phyloP scores from a whole-genome alignment of 2,888 invertebrate genomes.

The Altica lythri region DNA sequence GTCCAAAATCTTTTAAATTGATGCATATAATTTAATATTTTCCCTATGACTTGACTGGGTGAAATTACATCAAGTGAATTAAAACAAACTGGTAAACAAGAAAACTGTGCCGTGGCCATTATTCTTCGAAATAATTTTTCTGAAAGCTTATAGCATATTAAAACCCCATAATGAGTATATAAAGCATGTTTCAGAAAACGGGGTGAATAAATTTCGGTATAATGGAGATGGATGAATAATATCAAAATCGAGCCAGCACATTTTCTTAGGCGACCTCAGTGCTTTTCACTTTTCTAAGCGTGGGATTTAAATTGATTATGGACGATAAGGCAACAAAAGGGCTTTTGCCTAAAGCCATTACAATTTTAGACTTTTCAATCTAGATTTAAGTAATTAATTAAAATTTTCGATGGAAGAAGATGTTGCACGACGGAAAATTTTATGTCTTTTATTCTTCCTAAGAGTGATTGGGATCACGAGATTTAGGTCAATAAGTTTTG shows the following conservation, averaged over 20 bases:
- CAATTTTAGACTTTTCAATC: conserved; percentile 32
- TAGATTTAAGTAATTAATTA: conserved; percentile 32
- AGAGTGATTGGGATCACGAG: not conserved
- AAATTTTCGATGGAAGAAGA: conserved; percentile 17
- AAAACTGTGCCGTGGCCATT: conserved; percentile 6
- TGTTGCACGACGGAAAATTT: not conserved
- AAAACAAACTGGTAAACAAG: conserved; percentile 1
- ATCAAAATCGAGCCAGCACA: conserved; percentile 33
- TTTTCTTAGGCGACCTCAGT: conserved; percentile 7
- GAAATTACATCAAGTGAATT: conserved; percentile 9
- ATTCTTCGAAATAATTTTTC: conserved; percentile 17
- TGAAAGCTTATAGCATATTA: conserved; percentile 28
- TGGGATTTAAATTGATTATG: conserved; percentile 22
- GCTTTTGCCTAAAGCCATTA: conserved; percentile 19
- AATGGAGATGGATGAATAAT: conserved; percentile 42
- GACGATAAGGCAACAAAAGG: conserved; percentile 25
- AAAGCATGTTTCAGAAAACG: conserved; percentile 34
- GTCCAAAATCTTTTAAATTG: too few species aligned
- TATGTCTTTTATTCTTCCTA: not conserved
- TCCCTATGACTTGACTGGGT: too few species aligned
- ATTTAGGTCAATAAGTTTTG: not conserved
- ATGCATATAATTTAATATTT: too few species aligned
- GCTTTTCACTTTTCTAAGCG: conserved; percentile 13
- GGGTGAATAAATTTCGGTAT: conserved; percentile 42
- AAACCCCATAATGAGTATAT: conserved; percentile 36